Base-by-base conservation (phyloP, 2,888 invertebrate species). In the Drosophila fungiperda region DNA sequence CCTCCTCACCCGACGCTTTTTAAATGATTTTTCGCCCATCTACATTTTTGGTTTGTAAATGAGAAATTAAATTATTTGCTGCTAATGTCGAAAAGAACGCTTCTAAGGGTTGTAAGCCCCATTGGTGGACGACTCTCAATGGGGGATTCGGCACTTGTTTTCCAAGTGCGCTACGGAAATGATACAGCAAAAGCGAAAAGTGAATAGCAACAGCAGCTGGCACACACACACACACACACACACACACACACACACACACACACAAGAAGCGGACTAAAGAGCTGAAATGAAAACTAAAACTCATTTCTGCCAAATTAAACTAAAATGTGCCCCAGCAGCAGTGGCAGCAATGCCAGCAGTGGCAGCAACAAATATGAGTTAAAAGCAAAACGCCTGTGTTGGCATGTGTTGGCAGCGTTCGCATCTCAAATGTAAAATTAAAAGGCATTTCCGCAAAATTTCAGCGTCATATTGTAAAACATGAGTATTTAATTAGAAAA, bases 401-500 rank as follows among this genome's bases (percentile, higher is more conserved):
- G 29, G 55, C 63, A 66, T 68, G 57, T 67, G 79, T 64, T 33
- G 48, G 54, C 54, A 61, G 63, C 49, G 59, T 52, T 69, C 69
- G 68, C 83, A 77, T 82, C 84, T 85, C 81, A 81, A 83, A 85
- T 83, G 85, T 82, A 80, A 89, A 90, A 90, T 91, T 88, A 89
- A 90, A 89, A 91, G 87, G 89, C 85, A 89, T 89, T 91, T 90
- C 91, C 91, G 85, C 82, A 84, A 83, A 87, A 87, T 89, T 89
- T 89, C 78, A 87, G 90, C 87, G 84, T 86, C 91, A 90, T 90
- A 90, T 90, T 90, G 90, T 89, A 82, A 90, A 90, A 91, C 90
- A 90, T 83, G 90, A 87, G 83, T 82, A 89, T 90, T 90, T 90
- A 90, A 90, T 90, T 91, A 91, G 90, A 91, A 90, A 88, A 90